A percentile compares a stretch with the other conserved stretches of the same genome.
phyloP scores from a whole-genome alignment of 2,888 invertebrate genomes.

The Sphinx pinastri region DNA sequence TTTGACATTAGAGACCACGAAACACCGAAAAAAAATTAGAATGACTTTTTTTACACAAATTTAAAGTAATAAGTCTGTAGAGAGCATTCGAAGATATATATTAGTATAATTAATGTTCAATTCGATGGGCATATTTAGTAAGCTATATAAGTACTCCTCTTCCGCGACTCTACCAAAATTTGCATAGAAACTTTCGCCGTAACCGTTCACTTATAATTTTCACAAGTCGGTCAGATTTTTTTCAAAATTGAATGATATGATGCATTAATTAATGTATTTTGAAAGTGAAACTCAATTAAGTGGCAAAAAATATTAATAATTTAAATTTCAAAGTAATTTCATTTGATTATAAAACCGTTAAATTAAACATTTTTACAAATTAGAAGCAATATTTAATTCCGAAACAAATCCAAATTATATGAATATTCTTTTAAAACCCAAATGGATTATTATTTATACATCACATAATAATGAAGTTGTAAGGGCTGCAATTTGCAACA shows the following conservation, averaged over 20 bases:
- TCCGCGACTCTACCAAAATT: background rate
- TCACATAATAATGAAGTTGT: no score
- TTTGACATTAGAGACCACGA: no score
- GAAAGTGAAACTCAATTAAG: background rate
- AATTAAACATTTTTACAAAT: background rate
- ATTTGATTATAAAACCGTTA: background rate
- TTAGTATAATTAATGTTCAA: background rate
- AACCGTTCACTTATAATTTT: background rate
- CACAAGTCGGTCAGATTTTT: background rate
- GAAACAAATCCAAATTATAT: no score
- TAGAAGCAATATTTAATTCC: background rate
- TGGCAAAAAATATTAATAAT: background rate
- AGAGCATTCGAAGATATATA: no score
- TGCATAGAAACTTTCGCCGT: constrained; percentile 13
- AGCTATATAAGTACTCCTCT: background rate
- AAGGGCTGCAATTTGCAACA: no score
- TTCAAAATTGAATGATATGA: background rate
- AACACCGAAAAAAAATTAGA: no score
- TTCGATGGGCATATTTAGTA: background rate
- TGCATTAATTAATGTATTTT: background rate
- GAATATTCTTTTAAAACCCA: no score
- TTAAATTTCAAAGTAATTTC: background rate
- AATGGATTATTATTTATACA: no score
- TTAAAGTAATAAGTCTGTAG: no score
- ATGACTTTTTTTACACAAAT: no score